Conservation (phyloP, 2,797 vertebrate genomes). For the Melanogrammus aeglefinus region DNA sequence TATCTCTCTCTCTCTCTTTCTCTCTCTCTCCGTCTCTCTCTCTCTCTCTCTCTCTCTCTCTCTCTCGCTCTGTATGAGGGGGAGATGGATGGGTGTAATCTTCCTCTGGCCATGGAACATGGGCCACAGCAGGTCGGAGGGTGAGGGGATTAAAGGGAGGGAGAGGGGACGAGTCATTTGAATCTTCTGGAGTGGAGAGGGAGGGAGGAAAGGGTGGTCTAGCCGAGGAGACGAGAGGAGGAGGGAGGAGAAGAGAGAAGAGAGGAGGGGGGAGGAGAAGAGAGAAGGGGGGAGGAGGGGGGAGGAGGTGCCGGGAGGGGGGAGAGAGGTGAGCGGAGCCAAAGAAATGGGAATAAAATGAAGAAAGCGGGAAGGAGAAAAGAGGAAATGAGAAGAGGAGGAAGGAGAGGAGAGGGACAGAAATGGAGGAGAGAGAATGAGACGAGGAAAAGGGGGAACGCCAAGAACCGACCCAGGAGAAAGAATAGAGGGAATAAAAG, state of each 20-base stretch:
- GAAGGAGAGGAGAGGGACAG: neutral
- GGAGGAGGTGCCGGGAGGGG: neutral
- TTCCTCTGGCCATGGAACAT: constrained; percentile 20
- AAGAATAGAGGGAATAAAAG: neutral
- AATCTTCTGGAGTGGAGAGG: neutral
- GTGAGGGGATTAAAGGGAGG: constrained; percentile 1
- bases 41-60: too few relatives aligned
- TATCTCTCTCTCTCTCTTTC: too few relatives aligned
- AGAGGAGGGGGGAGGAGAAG: neutral
- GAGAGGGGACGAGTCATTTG: neutral
- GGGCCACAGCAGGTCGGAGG: neutral
- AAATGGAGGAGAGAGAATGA: too few relatives aligned
- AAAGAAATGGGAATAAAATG: neutral
- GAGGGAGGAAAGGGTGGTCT: neutral
- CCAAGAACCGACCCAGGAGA: too few relatives aligned
- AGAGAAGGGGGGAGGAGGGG: neutral
- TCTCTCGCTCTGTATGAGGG: neutral
- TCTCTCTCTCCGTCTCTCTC: too few relatives aligned
- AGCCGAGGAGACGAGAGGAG: neutral
- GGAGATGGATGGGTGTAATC: constrained; percentile 41
- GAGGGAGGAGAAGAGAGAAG: neutral
- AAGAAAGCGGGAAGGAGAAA: constrained; percentile 13
- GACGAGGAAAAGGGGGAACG: too few relatives aligned
- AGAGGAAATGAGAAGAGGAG: constrained; percentile 6
- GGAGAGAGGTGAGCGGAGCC: neutral